Evolutionary conservation across 2,797 vertebrate species (phyloP).

Genomic region (Lacerta agilis): DNA sequence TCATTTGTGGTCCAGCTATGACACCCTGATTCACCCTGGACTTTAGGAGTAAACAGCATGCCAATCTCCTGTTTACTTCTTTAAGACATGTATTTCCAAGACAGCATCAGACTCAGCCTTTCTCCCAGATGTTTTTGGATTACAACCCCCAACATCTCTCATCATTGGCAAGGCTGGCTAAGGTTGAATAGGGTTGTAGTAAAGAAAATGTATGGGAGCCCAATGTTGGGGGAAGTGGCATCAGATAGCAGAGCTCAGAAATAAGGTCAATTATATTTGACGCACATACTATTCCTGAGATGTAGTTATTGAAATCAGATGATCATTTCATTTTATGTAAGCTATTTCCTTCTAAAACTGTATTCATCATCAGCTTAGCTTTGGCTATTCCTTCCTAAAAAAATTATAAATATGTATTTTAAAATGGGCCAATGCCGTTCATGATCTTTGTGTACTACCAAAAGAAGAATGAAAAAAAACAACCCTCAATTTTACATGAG

Average conservation of each 20-base stretch:
- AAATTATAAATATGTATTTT: constrained; percentile 31
- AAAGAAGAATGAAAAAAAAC: background rate
- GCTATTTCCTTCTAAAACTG: background rate
- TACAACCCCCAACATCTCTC: too few species aligned
- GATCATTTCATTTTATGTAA: background rate
- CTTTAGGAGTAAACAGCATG: background rate
- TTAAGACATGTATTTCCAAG: background rate
- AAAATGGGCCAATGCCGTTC: constrained; percentile 57
- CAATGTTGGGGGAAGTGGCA: too few species aligned
- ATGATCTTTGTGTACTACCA: constrained; percentile 17
- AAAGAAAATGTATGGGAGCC: too few species aligned
- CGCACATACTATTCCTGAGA: background rate
- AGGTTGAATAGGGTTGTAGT: too few species aligned
- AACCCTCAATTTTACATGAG: constrained; percentile 32
- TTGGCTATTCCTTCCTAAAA: background rate
- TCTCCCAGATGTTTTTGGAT: background rate
- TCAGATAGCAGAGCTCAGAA: too few species aligned
- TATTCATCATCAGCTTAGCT: background rate
- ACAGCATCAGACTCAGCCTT: background rate
- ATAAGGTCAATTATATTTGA: background rate
- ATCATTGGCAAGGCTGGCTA: too few species aligned
- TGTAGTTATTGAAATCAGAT: background rate
- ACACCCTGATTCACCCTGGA: background rate
- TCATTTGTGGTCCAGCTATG: background rate
- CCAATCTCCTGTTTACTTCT: background rate